Evolutionary conservation across 2,113 vertebrate species (phyloP).

Genomic region (Cryptomyrus ogoouensis): DNA sequence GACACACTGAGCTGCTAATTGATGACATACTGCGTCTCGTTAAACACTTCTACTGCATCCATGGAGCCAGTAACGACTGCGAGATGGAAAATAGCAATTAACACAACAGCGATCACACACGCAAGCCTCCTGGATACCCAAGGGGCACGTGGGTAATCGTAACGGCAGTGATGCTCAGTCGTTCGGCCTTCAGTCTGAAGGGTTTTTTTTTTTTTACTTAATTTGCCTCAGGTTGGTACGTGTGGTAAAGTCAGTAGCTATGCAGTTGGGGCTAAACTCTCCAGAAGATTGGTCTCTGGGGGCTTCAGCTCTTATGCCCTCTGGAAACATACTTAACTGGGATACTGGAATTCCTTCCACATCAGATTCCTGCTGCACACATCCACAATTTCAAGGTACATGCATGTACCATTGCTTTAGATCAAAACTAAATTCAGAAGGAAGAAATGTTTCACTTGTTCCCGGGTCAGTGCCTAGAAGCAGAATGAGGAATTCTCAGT

Average conservation of each 20-base stretch:
- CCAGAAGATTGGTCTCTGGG: neutral
- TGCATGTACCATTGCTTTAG: neutral
- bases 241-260: neutral
- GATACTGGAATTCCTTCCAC: neutral
- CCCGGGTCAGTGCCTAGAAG: neutral
- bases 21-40: slow-evolving; percentile 12
- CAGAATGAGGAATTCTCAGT: neutral
- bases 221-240: neutral
- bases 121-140: neutral
- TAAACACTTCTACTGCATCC: neutral
- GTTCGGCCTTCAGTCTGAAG: neutral
- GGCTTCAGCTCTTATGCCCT: neutral
- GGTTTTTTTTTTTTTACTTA: neutral
- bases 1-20: slow-evolving; percentile 9
- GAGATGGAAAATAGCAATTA: slow-evolving; percentile 12
- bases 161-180: neutral
- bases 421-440: neutral
- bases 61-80: slow-evolving; percentile 1
- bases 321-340: neutral
- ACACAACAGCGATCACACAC: neutral
- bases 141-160: neutral
- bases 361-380: neutral
- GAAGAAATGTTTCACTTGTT: neutral
- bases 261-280: neutral
- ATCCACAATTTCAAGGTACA: neutral